phyloP scores from a whole-genome alignment of 2,797 vertebrate genomes.

The Protonibea diacanthus region DNA sequence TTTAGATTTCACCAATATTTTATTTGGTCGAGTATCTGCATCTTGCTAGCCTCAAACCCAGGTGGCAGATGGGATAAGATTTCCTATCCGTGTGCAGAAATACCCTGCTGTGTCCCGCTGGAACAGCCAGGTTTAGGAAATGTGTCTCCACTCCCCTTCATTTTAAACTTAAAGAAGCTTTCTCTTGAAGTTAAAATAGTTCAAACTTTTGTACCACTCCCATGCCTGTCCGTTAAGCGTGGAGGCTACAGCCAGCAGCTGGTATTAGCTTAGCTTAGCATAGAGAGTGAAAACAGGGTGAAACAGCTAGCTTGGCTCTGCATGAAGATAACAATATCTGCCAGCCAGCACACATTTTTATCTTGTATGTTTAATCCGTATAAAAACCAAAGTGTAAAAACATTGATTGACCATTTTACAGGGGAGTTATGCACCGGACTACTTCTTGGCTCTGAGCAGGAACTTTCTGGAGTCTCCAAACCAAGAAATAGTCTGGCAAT shows the following conservation, averaged over 20 bases:
- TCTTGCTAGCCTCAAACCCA: conserved; percentile 55
- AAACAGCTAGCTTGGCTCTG: neutral
- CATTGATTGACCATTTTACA: neutral
- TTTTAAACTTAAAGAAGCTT: conserved; percentile 24
- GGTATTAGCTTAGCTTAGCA: neutral
- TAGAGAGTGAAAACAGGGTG: neutral
- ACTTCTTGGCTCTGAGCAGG: neutral
- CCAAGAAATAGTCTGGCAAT: neutral
- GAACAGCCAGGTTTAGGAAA: conserved; percentile 34
- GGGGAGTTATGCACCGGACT: too few species aligned
- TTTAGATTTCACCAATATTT: conserved; percentile 59
- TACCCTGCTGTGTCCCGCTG: conserved; percentile 36
- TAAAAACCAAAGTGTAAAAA: neutral
- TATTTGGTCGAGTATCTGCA: conserved; percentile 58
- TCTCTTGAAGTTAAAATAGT: neutral
- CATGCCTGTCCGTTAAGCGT: neutral
- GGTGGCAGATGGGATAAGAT: conserved; percentile 67
- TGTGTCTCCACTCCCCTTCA: conserved; percentile 29
- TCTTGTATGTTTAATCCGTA: neutral
- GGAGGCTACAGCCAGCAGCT: neutral
- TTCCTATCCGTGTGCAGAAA: conserved; percentile 61
- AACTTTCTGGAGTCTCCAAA: neutral
- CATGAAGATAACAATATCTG: neutral
- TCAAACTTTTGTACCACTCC: neutral
- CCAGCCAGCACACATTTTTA: neutral